A percentile compares a stretch with the other conserved stretches of the same genome.
Evolutionary conservation across 2,797 vertebrate species (phyloP).

Genomic region (Sebastes hubbsi): DNA sequence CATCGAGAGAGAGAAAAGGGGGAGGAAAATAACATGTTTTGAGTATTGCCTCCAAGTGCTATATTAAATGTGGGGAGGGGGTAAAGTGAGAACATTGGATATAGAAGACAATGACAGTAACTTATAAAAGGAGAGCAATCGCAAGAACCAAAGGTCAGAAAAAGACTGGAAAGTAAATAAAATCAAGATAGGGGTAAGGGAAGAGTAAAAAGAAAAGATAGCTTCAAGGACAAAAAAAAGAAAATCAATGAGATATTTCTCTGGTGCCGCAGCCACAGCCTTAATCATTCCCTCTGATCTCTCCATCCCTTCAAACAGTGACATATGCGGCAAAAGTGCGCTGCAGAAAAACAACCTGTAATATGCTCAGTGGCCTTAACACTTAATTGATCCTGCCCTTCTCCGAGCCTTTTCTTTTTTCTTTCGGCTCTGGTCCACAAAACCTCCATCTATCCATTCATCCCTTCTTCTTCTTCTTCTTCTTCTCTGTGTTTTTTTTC

Average conservation of each 20-base stretch:
- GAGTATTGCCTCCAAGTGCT: constrained; percentile 11
- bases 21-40: constrained; percentile 8
- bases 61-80: constrained; percentile 75
- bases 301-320: constrained; percentile 43
- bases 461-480: background rate
- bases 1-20: background rate
- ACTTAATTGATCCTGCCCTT: constrained; percentile 48
- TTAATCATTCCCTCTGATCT: constrained; percentile 55
- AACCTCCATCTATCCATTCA: background rate
- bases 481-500: background rate
- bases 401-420: background rate
- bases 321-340: constrained; percentile 36
- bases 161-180: background rate
- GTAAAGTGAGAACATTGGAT: background rate
- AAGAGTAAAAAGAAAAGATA: background rate
- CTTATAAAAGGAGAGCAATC: background rate
- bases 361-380: constrained; percentile 48
- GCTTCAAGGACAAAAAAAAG: constrained; percentile 20
- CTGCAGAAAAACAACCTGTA: constrained; percentile 51
- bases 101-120: background rate
- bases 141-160: constrained; percentile 4
- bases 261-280: background rate
- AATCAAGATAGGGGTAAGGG: background rate
- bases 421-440: background rate
- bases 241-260: constrained; percentile 51